Percentiles rank a stretch among this genome's conserved stretches.
Conservation (phyloP, 2,888 invertebrate species). For the Lampropteryx suffumata region DNA sequence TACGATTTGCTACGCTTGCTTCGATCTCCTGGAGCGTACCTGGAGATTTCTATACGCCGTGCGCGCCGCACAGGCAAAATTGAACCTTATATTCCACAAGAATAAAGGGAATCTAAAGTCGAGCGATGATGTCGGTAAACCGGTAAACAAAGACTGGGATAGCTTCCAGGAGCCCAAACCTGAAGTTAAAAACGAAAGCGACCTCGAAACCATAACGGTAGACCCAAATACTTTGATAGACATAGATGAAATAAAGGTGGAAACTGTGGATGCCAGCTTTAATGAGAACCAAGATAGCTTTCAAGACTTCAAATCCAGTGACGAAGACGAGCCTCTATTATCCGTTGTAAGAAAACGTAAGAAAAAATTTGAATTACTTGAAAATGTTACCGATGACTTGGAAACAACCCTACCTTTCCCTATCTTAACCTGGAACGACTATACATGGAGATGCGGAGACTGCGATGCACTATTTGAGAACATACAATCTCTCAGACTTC, state of each 20-base stretch:
- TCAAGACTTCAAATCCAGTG: conserved; percentile 53
- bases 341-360: conserved; percentile 42
- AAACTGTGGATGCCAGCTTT: conserved; percentile 40
- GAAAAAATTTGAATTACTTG: conserved; percentile 42
- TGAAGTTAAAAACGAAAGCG: conserved; percentile 51
- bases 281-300: conserved; percentile 41
- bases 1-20: conserved; percentile 72
- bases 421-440: conserved; percentile 62
- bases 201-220: conserved; percentile 41
- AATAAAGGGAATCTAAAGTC: conserved; percentile 32
- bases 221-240: conserved; percentile 45
- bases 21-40: conserved; percentile 69
- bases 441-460: conserved; percentile 64
- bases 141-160: conserved; percentile 65
- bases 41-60: conserved; percentile 69
- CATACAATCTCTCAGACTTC: conserved; percentile 60
- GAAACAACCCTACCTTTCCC: conserved; percentile 26
- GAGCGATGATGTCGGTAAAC: conserved; percentile 47
- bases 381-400: conserved; percentile 32
- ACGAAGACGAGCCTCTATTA: conserved; percentile 63
- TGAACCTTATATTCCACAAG: conserved; percentile 48
- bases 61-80: conserved; percentile 62
- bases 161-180: conserved; percentile 55
- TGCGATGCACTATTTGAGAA: conserved; percentile 72
- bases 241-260: conserved; percentile 48